These are phyloP conservation scores for Rafetus swinhoei DNA, from an alignment of 2,113 vertebrate species.

Conservation along the genomic window DNA sequence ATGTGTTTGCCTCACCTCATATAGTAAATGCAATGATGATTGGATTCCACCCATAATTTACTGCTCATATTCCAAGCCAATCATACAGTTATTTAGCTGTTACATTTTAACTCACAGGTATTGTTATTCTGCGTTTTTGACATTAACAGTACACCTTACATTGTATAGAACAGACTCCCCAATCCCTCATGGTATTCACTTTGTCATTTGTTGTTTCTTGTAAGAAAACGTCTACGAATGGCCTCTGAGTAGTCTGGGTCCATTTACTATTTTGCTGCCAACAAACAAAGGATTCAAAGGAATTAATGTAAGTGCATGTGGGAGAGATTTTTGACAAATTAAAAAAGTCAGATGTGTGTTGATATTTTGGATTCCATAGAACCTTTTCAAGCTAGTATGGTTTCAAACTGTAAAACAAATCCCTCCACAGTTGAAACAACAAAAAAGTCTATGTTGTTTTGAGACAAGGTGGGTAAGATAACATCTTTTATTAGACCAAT, in stretches of 20 bases:
- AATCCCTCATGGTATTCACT: not conserved
- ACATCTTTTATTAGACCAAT: not conserved
- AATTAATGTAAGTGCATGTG: conserved; percentile 75
- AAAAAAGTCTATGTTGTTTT: not conserved
- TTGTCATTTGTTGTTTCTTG: conserved; percentile 1
- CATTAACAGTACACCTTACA: not conserved
- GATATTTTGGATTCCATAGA: not conserved
- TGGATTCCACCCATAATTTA: not conserved
- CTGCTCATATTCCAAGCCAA: not conserved
- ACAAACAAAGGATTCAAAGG: conserved; percentile 86
- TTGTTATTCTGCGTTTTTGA: not conserved
- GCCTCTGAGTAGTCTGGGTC: conserved; percentile 86
- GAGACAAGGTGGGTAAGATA: not conserved
- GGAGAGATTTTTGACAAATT: not conserved
- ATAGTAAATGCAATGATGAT: not conserved
- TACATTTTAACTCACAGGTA: not conserved
- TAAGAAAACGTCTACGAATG: conserved; percentile 85
- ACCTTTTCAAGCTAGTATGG: not conserved
- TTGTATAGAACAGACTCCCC: not conserved
- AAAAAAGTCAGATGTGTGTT: not conserved
- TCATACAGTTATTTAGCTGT: not conserved
- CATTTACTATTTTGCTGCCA: conserved; percentile 90
- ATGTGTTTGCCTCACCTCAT: not conserved
- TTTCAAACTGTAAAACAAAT: accelerated
- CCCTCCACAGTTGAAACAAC: not conserved